Base-by-base conservation (phyloP, 1,140 invertebrate species). In the Meloidogyne floridensis region DNA sequence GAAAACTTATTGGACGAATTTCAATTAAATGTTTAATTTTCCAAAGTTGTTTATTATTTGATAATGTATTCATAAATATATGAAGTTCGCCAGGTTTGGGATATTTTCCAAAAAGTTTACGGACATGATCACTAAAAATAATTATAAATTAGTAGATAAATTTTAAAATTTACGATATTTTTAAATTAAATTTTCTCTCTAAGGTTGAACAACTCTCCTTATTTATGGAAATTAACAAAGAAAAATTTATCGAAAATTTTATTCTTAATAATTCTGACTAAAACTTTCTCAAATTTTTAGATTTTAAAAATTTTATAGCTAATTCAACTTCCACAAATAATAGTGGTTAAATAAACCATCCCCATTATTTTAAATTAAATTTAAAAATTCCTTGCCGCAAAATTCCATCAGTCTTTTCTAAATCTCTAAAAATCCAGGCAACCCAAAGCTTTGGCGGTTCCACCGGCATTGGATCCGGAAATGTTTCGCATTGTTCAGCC, bases 1-100 rank as follows among this genome's bases (percentile, higher is more conserved):
- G 87, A 79, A 89, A 89, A 56, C 78, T 79, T 6, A 89, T 71
- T 2, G 88, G 88, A 10, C 80, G 80, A 47, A 89, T 47, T 78
- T 89, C 88, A 65, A 89, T 89, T 20, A 90, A 72, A 81, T 89
- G 87, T 72, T 89, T 89, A 15, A 89, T 72, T 59, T 87, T 77
- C 89, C 88, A 89, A 15, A 89, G 69, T 70, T 87, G 80, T 47
- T 83, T 77, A 71, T 89, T 89, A 15, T 80, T 81, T n/a, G 81
- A 84, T 11, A 82, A 72, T 5, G 88, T 90, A 75, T 89, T 89
- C 71, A 84, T 86, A 85, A 89, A 87, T 47, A 89, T 77, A 32
- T 86, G 79, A 85, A 90, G 84, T 71, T 81, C 75, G 5, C 88
- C 88, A 18, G 86, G 72, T 81, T 88, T 73, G 20, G 69, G 77